A percentile compares a stretch with the other conserved stretches of the same genome.
Evolutionary conservation across 1,140 invertebrate species (phyloP).

Genomic region (Eriosoma lanigerum): DNA sequence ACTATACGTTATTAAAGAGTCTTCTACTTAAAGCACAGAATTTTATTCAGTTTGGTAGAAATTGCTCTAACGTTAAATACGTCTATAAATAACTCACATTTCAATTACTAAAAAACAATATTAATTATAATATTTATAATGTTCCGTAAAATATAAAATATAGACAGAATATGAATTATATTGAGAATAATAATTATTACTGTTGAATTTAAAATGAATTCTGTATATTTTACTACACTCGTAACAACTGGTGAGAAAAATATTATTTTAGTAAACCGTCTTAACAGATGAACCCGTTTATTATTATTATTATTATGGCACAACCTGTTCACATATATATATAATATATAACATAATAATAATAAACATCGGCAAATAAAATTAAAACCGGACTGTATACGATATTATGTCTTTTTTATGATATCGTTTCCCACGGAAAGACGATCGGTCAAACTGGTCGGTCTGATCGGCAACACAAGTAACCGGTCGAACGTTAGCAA

Average conservation of each 20-base stretch:
- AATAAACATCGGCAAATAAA: background rate
- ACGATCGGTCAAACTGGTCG: constrained; percentile 39
- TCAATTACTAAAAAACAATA: no score
- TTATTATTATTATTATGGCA: background rate
- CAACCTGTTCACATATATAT: background rate
- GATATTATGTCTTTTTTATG: constrained; percentile 19
- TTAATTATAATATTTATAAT: no score
- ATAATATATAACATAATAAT: no score
- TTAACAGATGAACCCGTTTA: no score
- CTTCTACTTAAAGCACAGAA: background rate
- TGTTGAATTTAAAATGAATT: no score
- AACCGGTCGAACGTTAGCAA: constrained; percentile 14
- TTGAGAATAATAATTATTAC: no score
- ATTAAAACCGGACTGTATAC: background rate
- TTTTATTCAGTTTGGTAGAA: background rate
- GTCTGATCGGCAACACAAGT: background rate
- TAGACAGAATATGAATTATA: no score
- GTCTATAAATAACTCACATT: background rate
- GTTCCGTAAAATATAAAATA: no score
- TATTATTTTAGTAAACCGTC: no score
- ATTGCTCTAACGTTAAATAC: no score
- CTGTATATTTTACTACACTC: no score
- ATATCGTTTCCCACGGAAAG: constrained; percentile 43
- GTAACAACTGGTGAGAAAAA: no score
- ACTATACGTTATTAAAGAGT: background rate